Conservation (phyloP, 1,140 invertebrate genomes). For the Eciton burchellii region DNA sequence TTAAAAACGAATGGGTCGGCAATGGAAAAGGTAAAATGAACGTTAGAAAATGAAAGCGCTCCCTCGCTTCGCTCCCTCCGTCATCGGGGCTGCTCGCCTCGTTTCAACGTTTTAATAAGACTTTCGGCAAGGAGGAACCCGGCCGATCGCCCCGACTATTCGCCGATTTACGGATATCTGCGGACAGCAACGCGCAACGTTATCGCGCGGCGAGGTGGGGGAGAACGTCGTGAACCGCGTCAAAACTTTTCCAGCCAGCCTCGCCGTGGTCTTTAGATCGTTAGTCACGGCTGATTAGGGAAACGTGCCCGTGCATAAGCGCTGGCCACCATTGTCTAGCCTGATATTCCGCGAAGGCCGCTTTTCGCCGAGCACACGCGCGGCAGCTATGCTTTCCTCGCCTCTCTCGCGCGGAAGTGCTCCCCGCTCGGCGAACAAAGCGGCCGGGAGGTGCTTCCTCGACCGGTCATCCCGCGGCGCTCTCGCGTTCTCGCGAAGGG, state of each 20-base stretch:
- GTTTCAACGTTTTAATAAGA: too few relatives aligned
- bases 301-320: slow-evolving; percentile 76
- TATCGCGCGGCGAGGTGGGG: neutral
- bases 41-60: neutral
- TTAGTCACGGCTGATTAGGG: slow-evolving; percentile 71
- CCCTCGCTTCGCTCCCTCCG: too few relatives aligned
- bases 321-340: slow-evolving; percentile 58
- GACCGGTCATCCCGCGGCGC: too few relatives aligned
- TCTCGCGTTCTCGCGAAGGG: slow-evolving; percentile 61
- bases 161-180: neutral
- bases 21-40: neutral
- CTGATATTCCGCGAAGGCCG: slow-evolving; percentile 32
- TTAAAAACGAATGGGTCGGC: neutral
- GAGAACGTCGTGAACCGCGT: slow-evolving; percentile 24
- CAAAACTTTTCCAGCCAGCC: slow-evolving; percentile 57
- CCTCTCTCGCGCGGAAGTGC: neutral
- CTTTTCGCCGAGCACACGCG: neutral
- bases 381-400: neutral
- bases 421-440: neutral
- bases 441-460: neutral
- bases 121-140: too few relatives aligned
- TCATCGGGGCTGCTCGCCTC: too few relatives aligned
- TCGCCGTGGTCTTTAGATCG: slow-evolving; percentile 62
- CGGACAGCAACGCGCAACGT: too few relatives aligned
- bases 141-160: too few relatives aligned